A percentile compares a stretch with the other conserved stretches of the same genome.
These are phyloP conservation scores for Anoplophora glabripennis DNA, from an alignment of 1,140 invertebrate species.

Conservation along the genomic window DNA sequence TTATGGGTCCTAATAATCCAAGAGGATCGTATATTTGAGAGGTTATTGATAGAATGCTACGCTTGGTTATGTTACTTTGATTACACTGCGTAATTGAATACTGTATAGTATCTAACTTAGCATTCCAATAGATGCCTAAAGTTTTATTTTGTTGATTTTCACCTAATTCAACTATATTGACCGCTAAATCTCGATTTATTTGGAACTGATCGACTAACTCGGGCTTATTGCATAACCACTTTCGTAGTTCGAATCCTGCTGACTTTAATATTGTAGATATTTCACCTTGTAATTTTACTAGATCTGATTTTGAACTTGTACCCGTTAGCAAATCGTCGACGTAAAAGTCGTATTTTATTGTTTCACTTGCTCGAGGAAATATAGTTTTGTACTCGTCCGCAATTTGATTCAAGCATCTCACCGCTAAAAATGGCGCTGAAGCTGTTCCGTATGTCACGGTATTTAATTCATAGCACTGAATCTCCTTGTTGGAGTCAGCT, in stretches of 20 bases:
- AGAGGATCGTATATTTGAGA: conserved; percentile 29
- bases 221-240: conserved; percentile 45
- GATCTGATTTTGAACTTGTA: conserved; percentile 20
- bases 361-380: conserved; percentile 28
- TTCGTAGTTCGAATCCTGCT: conserved; percentile 42
- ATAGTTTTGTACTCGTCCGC: conserved; percentile 11
- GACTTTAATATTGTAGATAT: conserved; percentile 4
- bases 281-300: conserved; percentile 21
- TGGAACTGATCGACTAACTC: neutral
- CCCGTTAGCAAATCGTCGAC: conserved; percentile 48
- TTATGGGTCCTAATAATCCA: conserved; percentile 25
- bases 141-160: conserved; percentile 16
- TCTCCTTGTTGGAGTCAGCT: neutral
- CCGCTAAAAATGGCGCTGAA: conserved; percentile 35
- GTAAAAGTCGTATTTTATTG: conserved; percentile 39
- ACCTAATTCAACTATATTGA: neutral
- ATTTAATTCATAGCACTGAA: conserved; percentile 26
- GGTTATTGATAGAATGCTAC: conserved; percentile 20
- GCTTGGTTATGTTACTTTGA: conserved; percentile 17
- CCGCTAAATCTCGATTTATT: neutral
- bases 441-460: conserved; percentile 41
- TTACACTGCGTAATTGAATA: conserved; percentile 1
- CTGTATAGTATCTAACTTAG: conserved; percentile 1
- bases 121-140: conserved; percentile 20
- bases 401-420: conserved; percentile 30